Percentiles rank a stretch among this genome's conserved stretches.
Conservation (phyloP, 35 echinoderm and acorn worm species). For the Ptychodera flava region DNA sequence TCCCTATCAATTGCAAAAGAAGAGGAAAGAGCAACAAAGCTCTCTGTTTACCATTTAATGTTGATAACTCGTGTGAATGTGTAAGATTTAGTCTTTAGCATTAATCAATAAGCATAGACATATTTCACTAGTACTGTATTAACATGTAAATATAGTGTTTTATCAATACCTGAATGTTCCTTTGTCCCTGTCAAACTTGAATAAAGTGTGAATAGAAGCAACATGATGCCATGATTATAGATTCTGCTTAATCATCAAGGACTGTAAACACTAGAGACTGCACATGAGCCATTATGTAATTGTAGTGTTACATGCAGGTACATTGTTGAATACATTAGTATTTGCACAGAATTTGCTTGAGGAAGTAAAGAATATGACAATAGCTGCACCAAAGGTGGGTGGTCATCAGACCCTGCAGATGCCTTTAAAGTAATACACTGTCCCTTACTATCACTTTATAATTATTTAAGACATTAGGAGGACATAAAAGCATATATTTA, state of each 20-base stretch:
- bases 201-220: too few species aligned
- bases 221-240: too few species aligned
- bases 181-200: too few species aligned
- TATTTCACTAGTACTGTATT: not conserved
- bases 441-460: too few species aligned
- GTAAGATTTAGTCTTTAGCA: too few species aligned
- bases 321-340: not conserved
- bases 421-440: too few species aligned
- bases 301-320: not conserved
- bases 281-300: not conserved
- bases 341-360: not conserved
- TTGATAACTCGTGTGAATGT: not conserved
- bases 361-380: not conserved
- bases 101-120: not conserved
- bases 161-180: too few species aligned
- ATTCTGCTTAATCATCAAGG: too few species aligned
- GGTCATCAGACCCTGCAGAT: too few species aligned
- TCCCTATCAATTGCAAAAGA: not conserved
- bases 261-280: too few species aligned
- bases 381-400: too few species aligned
- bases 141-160: not conserved
- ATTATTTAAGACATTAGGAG: not conserved
- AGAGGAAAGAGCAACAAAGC: not conserved
- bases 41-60: not conserved
- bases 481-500: not conserved